Evolutionary conservation across 2,797 vertebrate genomes (phyloP), one percentile per base, ranked within the genome.

Genomic region (Muraenolepis orangiensis): DNA sequence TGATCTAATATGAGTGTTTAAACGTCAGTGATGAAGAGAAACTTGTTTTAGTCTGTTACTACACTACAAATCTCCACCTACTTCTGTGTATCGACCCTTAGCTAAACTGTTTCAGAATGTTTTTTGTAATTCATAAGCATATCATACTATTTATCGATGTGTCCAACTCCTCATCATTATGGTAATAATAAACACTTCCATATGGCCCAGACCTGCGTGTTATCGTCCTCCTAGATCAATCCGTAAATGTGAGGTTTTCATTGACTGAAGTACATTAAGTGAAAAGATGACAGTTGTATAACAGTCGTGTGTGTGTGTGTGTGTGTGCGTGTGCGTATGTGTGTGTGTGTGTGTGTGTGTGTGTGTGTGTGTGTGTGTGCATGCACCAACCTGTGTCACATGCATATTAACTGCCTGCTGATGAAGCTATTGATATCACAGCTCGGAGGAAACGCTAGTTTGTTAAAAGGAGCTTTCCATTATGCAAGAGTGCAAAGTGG

Each of bases 361-460:
- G 40, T 75, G 66, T 67, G 29, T 81, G 29, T 80, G 67, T 77
- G 73, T 36, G 12, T 80, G 74, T 73, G 34, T 79, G 28, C 13
- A 18, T 78, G 78, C 68, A 57, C 38, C 73, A 76, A 14, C 76
- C 11, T 29, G 26, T 66, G 23, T 66, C 64, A 30, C 64, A 66
- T 31, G 66, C 29, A 31, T 16, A 31, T 87, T 88, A 82, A 81
- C 82, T 79, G 78, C 72, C 81, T 66, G 77, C 83, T 86, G 81
- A 82, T 78, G 32, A 76, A 77, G 77, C 87, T 88, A 85, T 88
- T 88, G 87, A 90, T 87, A 82, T 84, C 80, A 80, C 86, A 83
- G 86, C 87, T 87, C 72, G 77, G 69, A 76, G 79, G 61, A 42
- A 34, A 79, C 74, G 83, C 84, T 79, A 76, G 72, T 71, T 72